Conservation (phyloP, 2,113 vertebrate species). For the Myrmecobius fasciatus region DNA sequence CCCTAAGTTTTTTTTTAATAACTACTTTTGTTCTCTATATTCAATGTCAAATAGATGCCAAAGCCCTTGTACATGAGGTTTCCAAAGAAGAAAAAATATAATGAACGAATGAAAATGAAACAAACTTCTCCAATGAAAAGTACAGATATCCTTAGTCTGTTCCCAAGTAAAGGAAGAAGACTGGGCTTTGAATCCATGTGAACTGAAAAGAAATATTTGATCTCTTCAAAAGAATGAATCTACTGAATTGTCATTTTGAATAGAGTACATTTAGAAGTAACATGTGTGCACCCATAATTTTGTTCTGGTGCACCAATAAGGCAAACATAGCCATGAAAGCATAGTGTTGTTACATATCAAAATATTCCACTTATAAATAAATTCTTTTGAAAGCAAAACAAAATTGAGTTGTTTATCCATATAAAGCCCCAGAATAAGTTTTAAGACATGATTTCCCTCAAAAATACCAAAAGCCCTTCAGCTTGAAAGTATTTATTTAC, state of each 20-base stretch:
- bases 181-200: slow-evolving; percentile 56
- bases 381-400: slow-evolving; percentile 45
- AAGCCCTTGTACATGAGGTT: background rate
- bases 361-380: slow-evolving; percentile 50
- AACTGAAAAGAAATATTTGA: slow-evolving; percentile 34
- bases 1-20: background rate
- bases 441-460: slow-evolving; percentile 14
- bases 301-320: slow-evolving; percentile 62
- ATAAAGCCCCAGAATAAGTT: slow-evolving; percentile 21
- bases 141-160: background rate
- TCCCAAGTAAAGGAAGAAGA: slow-evolving; percentile 38
- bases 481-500: slow-evolving; percentile 54
- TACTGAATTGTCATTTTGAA: slow-evolving; percentile 53
- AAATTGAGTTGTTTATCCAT: slow-evolving; percentile 55
- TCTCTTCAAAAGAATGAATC: slow-evolving; percentile 66
- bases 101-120: background rate
- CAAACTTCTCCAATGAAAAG: background rate
- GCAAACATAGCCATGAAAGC: slow-evolving; percentile 55
- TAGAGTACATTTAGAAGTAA: slow-evolving; percentile 63
- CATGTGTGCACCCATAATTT: slow-evolving; percentile 52
- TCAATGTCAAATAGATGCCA: background rate
- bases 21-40: background rate
- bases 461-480: slow-evolving; percentile 35
- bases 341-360: slow-evolving; percentile 64
- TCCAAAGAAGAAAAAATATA: background rate